phyloP scores from a whole-genome alignment of 2,888 invertebrate genomes.

The Sipunculus nudus region DNA sequence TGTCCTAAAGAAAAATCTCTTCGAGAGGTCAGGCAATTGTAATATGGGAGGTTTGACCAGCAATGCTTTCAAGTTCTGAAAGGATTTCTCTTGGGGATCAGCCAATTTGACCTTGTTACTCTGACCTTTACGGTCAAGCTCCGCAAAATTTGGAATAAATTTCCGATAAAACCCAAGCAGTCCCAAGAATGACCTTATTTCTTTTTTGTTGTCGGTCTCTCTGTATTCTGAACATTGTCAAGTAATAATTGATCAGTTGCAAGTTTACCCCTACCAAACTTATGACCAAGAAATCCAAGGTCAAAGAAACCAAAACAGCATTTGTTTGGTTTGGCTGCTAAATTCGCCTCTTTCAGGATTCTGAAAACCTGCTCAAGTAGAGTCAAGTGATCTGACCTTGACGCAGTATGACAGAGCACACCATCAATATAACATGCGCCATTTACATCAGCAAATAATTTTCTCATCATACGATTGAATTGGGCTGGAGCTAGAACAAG shows the following conservation, averaged over 20 bases:
- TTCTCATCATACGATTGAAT: slow-evolving; percentile 11
- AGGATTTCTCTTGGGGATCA: slow-evolving; percentile 5
- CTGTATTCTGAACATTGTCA: not conserved
- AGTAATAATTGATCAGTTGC: not conserved
- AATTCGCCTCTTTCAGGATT: too few species aligned
- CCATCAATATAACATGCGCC: slow-evolving; percentile 12
- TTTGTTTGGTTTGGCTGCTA: slow-evolving; percentile 10
- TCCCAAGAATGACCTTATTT: slow-evolving; percentile 14
- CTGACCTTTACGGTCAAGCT: slow-evolving; percentile 25
- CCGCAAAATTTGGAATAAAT: slow-evolving; percentile 18
- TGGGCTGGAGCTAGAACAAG: slow-evolving; percentile 9
- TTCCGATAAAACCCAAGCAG: slow-evolving; percentile 13
- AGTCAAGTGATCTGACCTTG: slow-evolving; percentile 9
- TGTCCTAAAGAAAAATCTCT: slow-evolving; percentile 29
- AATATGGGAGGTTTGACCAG: slow-evolving; percentile 24
- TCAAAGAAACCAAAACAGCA: slow-evolving; percentile 7
- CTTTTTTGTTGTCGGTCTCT: slow-evolving; percentile 9
- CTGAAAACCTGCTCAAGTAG: not conserved
- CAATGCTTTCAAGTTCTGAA: slow-evolving; percentile 17
- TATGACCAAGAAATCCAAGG: slow-evolving; percentile 17
- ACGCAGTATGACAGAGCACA: slow-evolving; percentile 1
- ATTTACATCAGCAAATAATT: slow-evolving; percentile 8
- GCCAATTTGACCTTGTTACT: slow-evolving; percentile 27
- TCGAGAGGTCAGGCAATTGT: slow-evolving; percentile 29
- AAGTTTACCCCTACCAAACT: not conserved